Evolutionary conservation across 2,888 invertebrate species (phyloP).

Genomic region (Hetaerina titia): DNA sequence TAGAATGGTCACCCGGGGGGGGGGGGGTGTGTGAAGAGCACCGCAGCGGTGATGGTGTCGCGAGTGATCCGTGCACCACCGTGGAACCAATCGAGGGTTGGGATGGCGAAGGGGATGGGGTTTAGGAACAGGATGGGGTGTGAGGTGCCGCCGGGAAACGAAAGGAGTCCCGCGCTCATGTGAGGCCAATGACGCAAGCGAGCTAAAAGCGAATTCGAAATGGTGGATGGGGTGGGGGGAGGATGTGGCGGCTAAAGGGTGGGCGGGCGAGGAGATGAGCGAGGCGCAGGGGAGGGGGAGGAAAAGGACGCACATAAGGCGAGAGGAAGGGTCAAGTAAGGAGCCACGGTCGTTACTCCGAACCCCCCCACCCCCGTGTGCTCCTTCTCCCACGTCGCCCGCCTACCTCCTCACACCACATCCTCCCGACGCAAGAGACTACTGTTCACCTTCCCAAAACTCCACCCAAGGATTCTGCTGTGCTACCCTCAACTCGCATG

Average conservation of each 20-base stretch:
- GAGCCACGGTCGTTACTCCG: slow-evolving; percentile 60
- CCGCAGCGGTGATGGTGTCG: no score
- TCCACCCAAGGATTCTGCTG: no score
- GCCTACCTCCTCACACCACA: not conserved
- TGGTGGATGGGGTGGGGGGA: not conserved
- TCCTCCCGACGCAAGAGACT: not conserved
- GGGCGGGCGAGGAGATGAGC: not conserved
- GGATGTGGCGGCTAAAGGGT: not conserved
- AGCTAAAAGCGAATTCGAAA: slow-evolving; percentile 58
- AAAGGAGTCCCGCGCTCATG: slow-evolving; percentile 40
- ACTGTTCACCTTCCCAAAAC: not conserved
- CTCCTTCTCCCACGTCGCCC: not conserved
- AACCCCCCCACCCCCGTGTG: not conserved
- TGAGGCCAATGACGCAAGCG: slow-evolving; percentile 55
- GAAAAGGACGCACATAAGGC: not conserved
- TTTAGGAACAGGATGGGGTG: not conserved
- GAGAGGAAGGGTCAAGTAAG: slow-evolving; percentile 42
- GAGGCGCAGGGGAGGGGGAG: not conserved
- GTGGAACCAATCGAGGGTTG: no score
- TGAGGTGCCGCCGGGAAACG: slow-evolving; percentile 20
- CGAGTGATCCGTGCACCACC: no score
- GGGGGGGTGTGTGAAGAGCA: not conserved
- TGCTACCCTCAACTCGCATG: no score
- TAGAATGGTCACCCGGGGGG: not conserved
- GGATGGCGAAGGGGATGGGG: not conserved